A percentile compares a stretch with the other conserved stretches of the same genome.
Conservation (phyloP, 2,888 invertebrate genomes). For the Mythimna pallens region DNA sequence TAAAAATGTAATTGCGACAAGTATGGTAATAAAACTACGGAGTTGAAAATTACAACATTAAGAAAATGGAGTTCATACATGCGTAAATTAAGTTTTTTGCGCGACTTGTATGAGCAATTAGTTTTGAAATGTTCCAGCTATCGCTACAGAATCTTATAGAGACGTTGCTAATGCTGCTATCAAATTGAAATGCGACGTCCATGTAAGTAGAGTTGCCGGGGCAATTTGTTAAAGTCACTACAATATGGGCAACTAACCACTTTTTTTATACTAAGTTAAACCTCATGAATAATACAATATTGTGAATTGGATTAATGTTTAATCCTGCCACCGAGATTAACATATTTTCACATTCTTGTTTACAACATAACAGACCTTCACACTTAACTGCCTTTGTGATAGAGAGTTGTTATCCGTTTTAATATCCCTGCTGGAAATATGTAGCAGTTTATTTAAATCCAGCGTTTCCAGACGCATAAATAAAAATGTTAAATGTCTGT, state of each 20-base stretch:
- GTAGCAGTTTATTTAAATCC: constrained; percentile 49
- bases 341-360: constrained; percentile 50
- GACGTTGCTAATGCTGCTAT: constrained; percentile 30
- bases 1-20: constrained; percentile 34
- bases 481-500: constrained; percentile 54
- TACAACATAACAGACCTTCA: constrained; percentile 42
- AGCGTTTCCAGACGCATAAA: constrained; percentile 49
- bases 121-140: constrained; percentile 21
- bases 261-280: constrained; percentile 54
- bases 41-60: constrained; percentile 39
- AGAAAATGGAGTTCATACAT: constrained; percentile 19
- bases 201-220: constrained; percentile 29
- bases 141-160: constrained; percentile 40
- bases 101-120: constrained; percentile 21
- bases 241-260: constrained; percentile 41
- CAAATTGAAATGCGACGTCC: constrained; percentile 47
- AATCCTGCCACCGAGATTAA: constrained; percentile 31
- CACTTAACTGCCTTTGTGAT: constrained; percentile 47
- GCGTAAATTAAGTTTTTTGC: constrained; percentile 39
- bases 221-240: constrained; percentile 54
- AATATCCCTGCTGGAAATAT: constrained; percentile 38
- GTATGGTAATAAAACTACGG: constrained; percentile 39
- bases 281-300: constrained; percentile 60
- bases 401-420: constrained; percentile 33
- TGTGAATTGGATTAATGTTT: constrained; percentile 38